A percentile compares a stretch with the other conserved stretches of the same genome.
Evolutionary conservation across 2,797 vertebrate genomes (phyloP).

Genomic region (Diplodus sargus): DNA sequence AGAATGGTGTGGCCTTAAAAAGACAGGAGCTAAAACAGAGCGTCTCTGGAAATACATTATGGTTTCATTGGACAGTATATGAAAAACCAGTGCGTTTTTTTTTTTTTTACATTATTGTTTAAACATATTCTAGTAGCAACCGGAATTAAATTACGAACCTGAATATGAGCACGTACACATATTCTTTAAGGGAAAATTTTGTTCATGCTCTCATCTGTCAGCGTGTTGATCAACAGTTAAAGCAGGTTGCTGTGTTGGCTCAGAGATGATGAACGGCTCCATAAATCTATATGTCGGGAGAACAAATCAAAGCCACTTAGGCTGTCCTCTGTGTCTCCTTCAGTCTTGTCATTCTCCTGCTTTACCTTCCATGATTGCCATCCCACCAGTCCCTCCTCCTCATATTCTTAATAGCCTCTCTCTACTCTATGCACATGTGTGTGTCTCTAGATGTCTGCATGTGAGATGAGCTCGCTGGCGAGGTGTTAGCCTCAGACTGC

Average conservation of each 20-base stretch:
- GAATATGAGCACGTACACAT: too few species aligned
- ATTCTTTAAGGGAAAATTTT: not conserved
- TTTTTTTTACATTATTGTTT: too few species aligned
- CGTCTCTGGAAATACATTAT: too few species aligned
- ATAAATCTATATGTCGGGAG: slow-evolving; percentile 75
- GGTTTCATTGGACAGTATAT: too few species aligned
- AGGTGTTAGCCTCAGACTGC: slow-evolving; percentile 60
- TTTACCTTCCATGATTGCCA: slow-evolving; percentile 61
- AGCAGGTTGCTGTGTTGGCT: slow-evolving; percentile 44
- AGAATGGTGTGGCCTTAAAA: too few species aligned
- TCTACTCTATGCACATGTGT: slow-evolving; percentile 18
- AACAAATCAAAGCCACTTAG: slow-evolving; percentile 80
- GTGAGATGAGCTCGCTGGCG: slow-evolving; percentile 50
- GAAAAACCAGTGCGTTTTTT: too few species aligned
- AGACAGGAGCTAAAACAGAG: too few species aligned
- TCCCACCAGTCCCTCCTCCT: slow-evolving; percentile 62
- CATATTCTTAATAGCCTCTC: slow-evolving; percentile 73
- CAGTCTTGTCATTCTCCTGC: slow-evolving; percentile 71
- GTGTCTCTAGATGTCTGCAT: slow-evolving; percentile 40
- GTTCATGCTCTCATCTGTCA: slow-evolving; percentile 28
- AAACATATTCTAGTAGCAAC: too few species aligned
- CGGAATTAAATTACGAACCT: too few species aligned
- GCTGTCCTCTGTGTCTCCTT: slow-evolving; percentile 79
- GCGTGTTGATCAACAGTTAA: slow-evolving; percentile 56
- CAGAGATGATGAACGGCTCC: slow-evolving; percentile 68